A percentile compares a stretch with the other conserved stretches of the same genome.
Evolutionary conservation across 92 coral and sea anemone species (phyloP).

Genomic region (Actinostola sp.): DNA sequence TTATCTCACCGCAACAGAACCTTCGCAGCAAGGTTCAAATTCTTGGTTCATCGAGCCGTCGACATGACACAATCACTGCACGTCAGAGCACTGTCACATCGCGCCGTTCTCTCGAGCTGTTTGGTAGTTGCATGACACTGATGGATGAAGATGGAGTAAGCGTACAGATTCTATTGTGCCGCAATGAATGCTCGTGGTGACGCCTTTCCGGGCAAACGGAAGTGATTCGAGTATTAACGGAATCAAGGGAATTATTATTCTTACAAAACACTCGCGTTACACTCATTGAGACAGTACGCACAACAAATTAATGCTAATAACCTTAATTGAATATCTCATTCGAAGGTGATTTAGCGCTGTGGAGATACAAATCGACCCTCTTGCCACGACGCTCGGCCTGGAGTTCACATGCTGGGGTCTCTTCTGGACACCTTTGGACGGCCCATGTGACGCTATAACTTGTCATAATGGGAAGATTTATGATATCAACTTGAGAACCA

Average conservation of each 20-base stretch:
- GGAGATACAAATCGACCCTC: neutral
- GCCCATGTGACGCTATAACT: slow-evolving; percentile 9
- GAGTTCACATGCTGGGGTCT: neutral
- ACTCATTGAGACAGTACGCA: slow-evolving; percentile 4
- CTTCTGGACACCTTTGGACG: slow-evolving; percentile 4
- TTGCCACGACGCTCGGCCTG: neutral
- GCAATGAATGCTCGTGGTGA: neutral
- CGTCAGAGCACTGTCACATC: slow-evolving; percentile 8
- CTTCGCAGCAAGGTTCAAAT: slow-evolving; percentile 21
- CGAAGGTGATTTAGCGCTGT: neutral
- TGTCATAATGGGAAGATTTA: slow-evolving; percentile 40
- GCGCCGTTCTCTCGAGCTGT: neutral
- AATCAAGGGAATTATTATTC: slow-evolving; percentile 29
- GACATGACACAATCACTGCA: neutral
- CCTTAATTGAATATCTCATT: slow-evolving; percentile 5
- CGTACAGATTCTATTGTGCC: neutral
- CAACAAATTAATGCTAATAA: slow-evolving; percentile 11
- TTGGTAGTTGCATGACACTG: slow-evolving; percentile 19
- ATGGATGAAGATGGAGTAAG: slow-evolving; percentile 30
- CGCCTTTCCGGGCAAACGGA: slow-evolving; percentile 45
- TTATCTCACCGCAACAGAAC: slow-evolving; percentile 31
- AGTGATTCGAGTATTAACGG: slow-evolving; percentile 38
- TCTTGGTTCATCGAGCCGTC: slow-evolving; percentile 6
- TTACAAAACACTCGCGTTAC: slow-evolving; percentile 2
- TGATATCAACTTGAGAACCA: slow-evolving; percentile 1